Evolutionary conservation across 2,113 vertebrate genomes (phyloP), one percentile per base, ranked within the genome.

Genomic region (Suncus etruscus): DNA sequence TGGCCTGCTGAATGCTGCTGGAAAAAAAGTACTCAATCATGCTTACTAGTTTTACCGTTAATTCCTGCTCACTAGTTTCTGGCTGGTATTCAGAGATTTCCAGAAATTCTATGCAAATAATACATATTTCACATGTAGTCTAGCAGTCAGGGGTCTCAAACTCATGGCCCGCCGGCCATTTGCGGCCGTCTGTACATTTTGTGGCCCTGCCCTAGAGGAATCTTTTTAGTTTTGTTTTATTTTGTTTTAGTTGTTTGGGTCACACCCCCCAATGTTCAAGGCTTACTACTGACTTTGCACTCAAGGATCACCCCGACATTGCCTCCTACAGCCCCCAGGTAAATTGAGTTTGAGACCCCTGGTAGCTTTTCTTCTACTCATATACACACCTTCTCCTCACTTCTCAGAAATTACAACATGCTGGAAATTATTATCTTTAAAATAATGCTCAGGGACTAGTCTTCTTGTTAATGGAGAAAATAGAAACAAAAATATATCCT

Each of bases 381-480:
- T 20, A 32, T 77, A n/a, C 6, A 85, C 74, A 69, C 14, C 20
- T 77, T 90, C 70, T n/a, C 4, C 9, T 76, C 9, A 63, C 7
- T 84, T 20, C 54, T 81, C 70, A 65, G 12, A 84, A 82, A 82
- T 20, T 78, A 7, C 14, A 45, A 39, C 6, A 66, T 1, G 39
- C 3, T 75, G 51, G 73, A 39, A 5, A 39, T 39, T 39, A 39
- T 39, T 39, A 39, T 39, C 39, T 39, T 39, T 39, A 39, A 39
- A 39, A 39, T 39, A 5, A 39, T 89, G 14, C 12, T 66, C 39
- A 54, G 25, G 39, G 77, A 54, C 24, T 86, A 15, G 1, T n/a
- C 48, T 87, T 47, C 20, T 70, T 92, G 4, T 25, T 92, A 31
- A 51, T n/a, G 31, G 45, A 3, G 63, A 82, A 51, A 89, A 83